Evolutionary conservation across 2,113 vertebrate species (phyloP), one percentile per base, ranked within the genome.

Genomic region (Takifugu flavidus): DNA sequence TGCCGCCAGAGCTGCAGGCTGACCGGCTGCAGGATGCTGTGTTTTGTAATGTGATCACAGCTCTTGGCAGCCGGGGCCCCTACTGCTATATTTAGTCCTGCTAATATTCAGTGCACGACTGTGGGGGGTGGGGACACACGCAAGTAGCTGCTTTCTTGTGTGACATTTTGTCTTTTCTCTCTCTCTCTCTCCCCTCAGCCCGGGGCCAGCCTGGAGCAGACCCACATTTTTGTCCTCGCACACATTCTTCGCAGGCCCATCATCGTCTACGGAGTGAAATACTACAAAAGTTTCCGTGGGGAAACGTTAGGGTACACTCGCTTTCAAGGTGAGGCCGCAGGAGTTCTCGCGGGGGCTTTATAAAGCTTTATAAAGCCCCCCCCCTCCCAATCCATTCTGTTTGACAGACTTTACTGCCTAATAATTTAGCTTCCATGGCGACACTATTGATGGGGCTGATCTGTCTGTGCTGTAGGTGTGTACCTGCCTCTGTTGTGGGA

Each of bases 201-300:
- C 57, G 96, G 97, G 85, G 95, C 96, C 57, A 98, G 96, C 90
- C 92, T 99, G 89, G 97, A 99, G 87, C 96, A 99, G 91, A 99
- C 96, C 47, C 97, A 99, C 86, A 96, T 98, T 89, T 99, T 99
- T 90, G 96, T 99, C 87, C 95, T 99, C 72, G 96, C 96, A 76
- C 97, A 99, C 90, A 98, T 99, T 89, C 96, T 99, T 85, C 94
- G 97, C 85, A 93, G 96, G 88, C 96, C 97, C 70, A 98, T 99
- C 88, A 98, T 99, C 88, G 97, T 98, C 84, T 99, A 99, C 89
- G 97, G 96, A 89, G 96, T 99, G 77, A 98, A 99, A 92, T 98
- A 98, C 87, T 98, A 97, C 80, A 99, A 99, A 91, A 99, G 96
- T 92, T 99, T 99, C 91, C 93, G 97, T 67, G 96, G 97, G 82